These are phyloP conservation scores for Alligator sinensis DNA, from an alignment of 2,113 vertebrate species.

Conservation along the genomic window DNA sequence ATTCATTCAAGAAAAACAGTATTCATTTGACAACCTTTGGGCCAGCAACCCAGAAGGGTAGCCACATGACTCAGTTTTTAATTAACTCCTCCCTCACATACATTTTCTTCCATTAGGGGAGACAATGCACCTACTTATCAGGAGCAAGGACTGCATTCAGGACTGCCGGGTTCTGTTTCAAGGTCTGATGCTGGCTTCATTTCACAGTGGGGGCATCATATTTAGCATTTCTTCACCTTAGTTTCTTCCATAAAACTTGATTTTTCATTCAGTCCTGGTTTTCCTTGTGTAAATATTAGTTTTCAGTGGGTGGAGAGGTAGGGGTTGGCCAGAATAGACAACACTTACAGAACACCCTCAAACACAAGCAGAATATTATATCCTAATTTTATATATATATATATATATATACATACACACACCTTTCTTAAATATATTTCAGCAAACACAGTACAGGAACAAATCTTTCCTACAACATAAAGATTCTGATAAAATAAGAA, in stretches of 20 bases:
- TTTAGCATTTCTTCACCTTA: not conserved
- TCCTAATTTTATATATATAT: conserved; percentile 22
- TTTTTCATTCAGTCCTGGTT: not conserved
- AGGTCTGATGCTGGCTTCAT: not conserved
- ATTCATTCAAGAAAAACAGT: not conserved
- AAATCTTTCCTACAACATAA: conserved; percentile 50
- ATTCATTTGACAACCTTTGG: not conserved
- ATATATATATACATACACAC: not conserved
- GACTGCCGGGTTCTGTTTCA: not conserved
- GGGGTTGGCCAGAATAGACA: not conserved
- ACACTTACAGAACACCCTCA: not conserved
- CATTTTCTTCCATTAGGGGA: not conserved
- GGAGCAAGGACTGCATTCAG: not conserved
- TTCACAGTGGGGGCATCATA: not conserved
- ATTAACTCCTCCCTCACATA: not conserved
- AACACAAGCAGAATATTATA: not conserved
- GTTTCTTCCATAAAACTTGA: not conserved
- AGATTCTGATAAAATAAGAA: conserved; percentile 42
- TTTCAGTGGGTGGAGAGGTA: not conserved
- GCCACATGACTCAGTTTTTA: not conserved
- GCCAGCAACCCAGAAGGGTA: not conserved
- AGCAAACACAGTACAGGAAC: conserved; percentile 24
- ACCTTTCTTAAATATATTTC: conserved; percentile 50
- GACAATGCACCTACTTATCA: not conserved
- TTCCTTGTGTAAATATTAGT: not conserved